Conservation (phyloP, 2,113 vertebrate genomes). For the Leptobrachium ailaonicum region DNA sequence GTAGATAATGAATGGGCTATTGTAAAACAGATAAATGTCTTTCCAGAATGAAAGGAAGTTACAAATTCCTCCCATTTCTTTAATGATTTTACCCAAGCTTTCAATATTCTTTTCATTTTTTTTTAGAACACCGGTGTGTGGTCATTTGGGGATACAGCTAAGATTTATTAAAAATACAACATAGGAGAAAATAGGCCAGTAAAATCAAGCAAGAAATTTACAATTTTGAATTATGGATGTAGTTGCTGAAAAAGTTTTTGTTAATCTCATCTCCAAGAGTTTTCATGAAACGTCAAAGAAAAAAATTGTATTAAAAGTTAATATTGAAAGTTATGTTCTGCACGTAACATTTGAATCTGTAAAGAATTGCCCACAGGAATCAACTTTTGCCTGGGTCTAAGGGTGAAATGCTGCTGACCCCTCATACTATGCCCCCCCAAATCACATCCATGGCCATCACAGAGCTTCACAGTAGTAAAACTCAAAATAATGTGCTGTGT, state of each 20-base stretch:
- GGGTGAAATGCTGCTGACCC: too few relatives aligned
- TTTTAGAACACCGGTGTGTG: not conserved
- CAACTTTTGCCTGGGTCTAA: too few relatives aligned
- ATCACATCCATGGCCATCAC: too few relatives aligned
- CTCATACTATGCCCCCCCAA: too few relatives aligned
- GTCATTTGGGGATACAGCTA: not conserved
- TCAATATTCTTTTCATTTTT: not conserved
- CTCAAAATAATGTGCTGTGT: too few relatives aligned
- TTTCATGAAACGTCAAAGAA: not conserved
- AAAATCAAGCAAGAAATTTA: conserved; percentile 8
- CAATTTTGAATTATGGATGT: conserved; percentile 16
- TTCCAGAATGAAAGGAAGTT: not conserved
- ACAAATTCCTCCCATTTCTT: not conserved
- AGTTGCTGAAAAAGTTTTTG: conserved; percentile 1
- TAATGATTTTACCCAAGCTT: not conserved
- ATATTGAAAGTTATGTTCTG: conserved; percentile 1
- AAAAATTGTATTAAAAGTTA: conserved; percentile 2
- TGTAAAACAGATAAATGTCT: not conserved
- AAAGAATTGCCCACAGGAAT: not conserved
- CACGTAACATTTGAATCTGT: not conserved
- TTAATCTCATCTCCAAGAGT: conserved; percentile 3
- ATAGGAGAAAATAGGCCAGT: not conserved
- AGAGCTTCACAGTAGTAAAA: too few relatives aligned
- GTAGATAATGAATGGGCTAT: not conserved
- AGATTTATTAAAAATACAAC: conserved; percentile 13